phyloP scores from a whole-genome alignment of 2,113 vertebrate genomes.

The Galbula dea region DNA sequence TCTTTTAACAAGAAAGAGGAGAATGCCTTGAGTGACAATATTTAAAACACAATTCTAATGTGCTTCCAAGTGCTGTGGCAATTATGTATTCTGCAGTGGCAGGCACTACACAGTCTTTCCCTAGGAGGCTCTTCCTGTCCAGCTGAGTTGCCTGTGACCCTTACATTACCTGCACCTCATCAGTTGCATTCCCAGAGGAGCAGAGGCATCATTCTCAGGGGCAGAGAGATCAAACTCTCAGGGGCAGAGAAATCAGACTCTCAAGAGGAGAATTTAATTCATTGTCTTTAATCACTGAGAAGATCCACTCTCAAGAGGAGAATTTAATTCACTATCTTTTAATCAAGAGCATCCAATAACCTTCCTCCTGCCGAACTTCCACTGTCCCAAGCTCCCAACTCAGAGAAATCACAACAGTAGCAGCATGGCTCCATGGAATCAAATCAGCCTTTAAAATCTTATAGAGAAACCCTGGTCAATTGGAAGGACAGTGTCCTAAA shows the following conservation, averaged over 20 bases:
- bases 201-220: background rate
- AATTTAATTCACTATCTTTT: background rate
- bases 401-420: background rate
- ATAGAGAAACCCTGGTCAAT: background rate
- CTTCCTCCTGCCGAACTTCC: background rate
- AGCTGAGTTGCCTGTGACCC: background rate
- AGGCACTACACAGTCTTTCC: background rate
- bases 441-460: background rate
- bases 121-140: background rate
- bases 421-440: background rate
- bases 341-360: background rate
- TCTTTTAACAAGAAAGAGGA: conserved; percentile 69
- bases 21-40: conserved; percentile 1
- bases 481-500: background rate
- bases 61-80: background rate
- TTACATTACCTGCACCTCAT: background rate
- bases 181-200: fast-evolving
- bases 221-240: background rate
- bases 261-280: background rate
- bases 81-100: background rate
- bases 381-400: background rate
- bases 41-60: background rate
- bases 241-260: background rate
- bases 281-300: background rate
- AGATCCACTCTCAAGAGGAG: background rate